Base-by-base conservation (phyloP, 2,888 invertebrate species). In the Onthophagus sagittarius region DNA sequence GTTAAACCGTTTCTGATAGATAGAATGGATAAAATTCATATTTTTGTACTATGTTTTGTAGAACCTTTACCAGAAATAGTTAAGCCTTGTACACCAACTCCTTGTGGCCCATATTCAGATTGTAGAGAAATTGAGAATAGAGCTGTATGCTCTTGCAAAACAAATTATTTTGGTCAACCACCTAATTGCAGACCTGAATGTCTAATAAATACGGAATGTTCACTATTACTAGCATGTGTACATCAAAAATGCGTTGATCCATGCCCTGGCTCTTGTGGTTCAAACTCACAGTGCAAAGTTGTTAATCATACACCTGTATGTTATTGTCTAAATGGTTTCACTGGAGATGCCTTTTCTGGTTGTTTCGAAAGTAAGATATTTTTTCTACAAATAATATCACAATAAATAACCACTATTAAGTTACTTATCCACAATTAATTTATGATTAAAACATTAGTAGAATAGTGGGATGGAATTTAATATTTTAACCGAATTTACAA, bases 151-250 rank as follows among this genome's bases (percentile, higher is more conserved):
- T 90, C 93, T 67, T 95, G 95, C 83, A 84, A 90, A 69, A 87
- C 88, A 53, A 91, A 91, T 80, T 94, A 92, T 85, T 88, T 91
- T 74, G 95, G 95, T 69, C 90, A 91, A 74, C 94, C 95, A 62
- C 94, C 94, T 62, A 91, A 90, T 79, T 93, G 93, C 83, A 88
- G 92, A 80, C 93, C 93, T 32, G 92, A 94, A 85, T 93, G 94
- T 83, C 87, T 91, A 31, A 89, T 92, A 77, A 90, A 91, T 82
- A 88, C 90, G 63, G 93, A 94, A 84, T 94, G 94, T 81, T 88
- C 92, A 14, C 89, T 90, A 70, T 91, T 91, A 81, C 88, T 91
- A 78, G 90, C 90, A 65, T 94, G 94, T 81, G 89, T 93, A 79
- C 89, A 90, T 72, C 91, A 92, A 83, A 90, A 88, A 82, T 94